These are phyloP conservation scores for Percopsis omiscomaycus DNA, from an alignment of 2,797 vertebrate genomes.

Conservation along the genomic window DNA sequence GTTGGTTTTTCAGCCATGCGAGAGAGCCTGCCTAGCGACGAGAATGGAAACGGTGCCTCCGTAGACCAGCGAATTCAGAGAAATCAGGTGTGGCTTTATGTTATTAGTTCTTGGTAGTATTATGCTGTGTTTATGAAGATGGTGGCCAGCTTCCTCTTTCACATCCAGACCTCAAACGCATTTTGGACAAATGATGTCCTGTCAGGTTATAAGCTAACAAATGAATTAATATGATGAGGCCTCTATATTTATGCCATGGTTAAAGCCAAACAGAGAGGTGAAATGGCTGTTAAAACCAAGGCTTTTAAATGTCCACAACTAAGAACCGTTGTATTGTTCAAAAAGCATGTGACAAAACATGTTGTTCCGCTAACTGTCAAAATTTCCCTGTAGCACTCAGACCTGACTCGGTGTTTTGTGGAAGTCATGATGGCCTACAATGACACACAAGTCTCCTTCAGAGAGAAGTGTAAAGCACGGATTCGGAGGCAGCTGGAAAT, in stretches of 20 bases:
- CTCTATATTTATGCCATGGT: neutral
- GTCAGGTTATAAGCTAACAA: neutral
- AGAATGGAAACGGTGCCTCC: constrained; percentile 42
- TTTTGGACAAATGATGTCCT: neutral
- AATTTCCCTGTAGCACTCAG: constrained; percentile 76
- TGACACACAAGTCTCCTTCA: constrained; percentile 82
- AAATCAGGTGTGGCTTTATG: constrained; percentile 66
- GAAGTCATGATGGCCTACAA: constrained; percentile 87
- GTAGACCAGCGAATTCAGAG: constrained; percentile 69
- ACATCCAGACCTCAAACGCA: neutral
- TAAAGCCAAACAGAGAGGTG: neutral
- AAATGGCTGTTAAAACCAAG: neutral
- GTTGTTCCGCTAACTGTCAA: constrained; percentile 3
- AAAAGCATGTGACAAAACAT: neutral
- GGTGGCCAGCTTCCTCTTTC: too few relatives aligned
- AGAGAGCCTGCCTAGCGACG: constrained; percentile 34
- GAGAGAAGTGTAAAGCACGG: constrained; percentile 87
- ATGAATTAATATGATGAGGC: neutral
- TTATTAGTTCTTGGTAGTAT: constrained; percentile 5
- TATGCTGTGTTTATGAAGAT: neutral
- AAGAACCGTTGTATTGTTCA: neutral
- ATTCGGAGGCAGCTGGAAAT: constrained; percentile 83
- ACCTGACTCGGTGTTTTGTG: constrained; percentile 87
- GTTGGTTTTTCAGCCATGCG: constrained; percentile 61
- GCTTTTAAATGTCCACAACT: too few relatives aligned